Percentiles rank a stretch among this genome's conserved stretches.
phyloP scores from a whole-genome alignment of 2,888 invertebrate genomes.

The Peribatodes rhomboidaria region DNA sequence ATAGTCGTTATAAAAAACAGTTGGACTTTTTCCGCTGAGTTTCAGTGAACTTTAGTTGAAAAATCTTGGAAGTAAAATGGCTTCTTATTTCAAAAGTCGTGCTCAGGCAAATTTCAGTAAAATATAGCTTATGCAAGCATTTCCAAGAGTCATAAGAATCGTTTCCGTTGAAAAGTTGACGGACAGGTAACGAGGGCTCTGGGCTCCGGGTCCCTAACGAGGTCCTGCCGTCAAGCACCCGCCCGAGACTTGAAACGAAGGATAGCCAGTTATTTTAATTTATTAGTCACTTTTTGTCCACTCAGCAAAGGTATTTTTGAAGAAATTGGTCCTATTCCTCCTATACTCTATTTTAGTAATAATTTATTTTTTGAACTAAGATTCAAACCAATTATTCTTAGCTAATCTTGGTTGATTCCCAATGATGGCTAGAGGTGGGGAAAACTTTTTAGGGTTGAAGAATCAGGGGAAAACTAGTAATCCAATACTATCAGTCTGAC shows the following conservation, averaged over 20 bases:
- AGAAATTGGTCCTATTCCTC: background rate
- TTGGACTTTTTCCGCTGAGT: too few species aligned
- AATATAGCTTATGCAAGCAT: constrained; percentile 1
- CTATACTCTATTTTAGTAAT: background rate
- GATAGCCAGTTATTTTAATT: constrained; percentile 13
- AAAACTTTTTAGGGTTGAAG: too few species aligned
- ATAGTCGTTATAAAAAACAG: too few species aligned
- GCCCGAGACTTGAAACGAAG: background rate
- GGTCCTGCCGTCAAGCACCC: constrained; percentile 11
- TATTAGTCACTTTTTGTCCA: constrained; percentile 16
- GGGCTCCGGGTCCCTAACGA: constrained; percentile 10
- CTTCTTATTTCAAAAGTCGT: constrained; percentile 1
- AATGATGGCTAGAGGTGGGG: too few species aligned
- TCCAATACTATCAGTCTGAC: too few species aligned
- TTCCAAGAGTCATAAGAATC: background rate
- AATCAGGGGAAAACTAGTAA: too few species aligned
- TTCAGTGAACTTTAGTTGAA: too few species aligned
- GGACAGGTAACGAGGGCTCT: constrained; percentile 19
- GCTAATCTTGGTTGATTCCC: background rate
- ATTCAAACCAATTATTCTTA: background rate
- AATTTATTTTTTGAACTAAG: background rate
- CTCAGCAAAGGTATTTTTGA: constrained; percentile 14
- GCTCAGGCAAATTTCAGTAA: background rate
- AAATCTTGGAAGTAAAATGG: background rate
- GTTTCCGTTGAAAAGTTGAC: constrained; percentile 20